Conservation (phyloP, 2,797 vertebrate species). For the Lacerta agilis region DNA sequence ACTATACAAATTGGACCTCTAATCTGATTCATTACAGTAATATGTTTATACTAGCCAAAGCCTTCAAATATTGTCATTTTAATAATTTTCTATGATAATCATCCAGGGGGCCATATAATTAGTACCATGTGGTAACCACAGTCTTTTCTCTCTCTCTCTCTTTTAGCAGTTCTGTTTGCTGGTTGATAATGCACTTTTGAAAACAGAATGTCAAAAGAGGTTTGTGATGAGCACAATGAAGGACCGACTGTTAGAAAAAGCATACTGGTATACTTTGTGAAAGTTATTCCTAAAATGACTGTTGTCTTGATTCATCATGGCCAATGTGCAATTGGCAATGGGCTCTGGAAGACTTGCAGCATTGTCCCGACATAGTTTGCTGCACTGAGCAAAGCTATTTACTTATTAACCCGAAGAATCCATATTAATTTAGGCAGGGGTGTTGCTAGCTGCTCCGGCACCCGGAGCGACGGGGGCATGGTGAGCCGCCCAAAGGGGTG, state of each 20-base stretch:
- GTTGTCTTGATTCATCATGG: not conserved
- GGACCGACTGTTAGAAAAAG: not conserved
- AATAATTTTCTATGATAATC: not conserved
- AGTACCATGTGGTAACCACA: not conserved
- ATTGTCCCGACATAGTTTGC: not conserved
- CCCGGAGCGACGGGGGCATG: accelerated
- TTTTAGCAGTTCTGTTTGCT: not conserved
- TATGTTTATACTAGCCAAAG: no score
- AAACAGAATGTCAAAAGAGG: not conserved
- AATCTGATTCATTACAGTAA: not conserved
- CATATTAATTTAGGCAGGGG: not conserved
- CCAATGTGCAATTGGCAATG: not conserved
- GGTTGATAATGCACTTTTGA: not conserved
- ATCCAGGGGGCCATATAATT: not conserved
- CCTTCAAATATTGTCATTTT: not conserved
- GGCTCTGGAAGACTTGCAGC: not conserved
- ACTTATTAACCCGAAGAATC: not conserved
- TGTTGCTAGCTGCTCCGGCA: no score
- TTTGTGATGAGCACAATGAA: not conserved
- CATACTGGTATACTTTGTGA: not conserved
- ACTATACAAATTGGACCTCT: not conserved
- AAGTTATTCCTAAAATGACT: no score
- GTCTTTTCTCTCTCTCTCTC: not conserved
- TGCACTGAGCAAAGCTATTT: not conserved
- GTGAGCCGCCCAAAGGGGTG: no score